phyloP scores from a whole-genome alignment of 2,888 invertebrate genomes.

The Heliothis peltigera region DNA sequence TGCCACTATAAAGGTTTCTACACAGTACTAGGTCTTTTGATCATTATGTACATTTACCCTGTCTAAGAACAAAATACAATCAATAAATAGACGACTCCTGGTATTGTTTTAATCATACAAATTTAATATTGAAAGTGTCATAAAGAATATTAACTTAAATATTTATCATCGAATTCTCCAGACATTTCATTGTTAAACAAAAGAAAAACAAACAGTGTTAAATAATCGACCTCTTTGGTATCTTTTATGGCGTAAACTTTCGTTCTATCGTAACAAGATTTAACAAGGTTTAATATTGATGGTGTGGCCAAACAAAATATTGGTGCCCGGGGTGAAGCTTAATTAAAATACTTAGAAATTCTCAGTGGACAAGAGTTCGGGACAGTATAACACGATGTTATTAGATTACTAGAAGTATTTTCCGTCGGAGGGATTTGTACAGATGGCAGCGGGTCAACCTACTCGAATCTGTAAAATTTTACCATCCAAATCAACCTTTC shows the following conservation, averaged over 20 bases:
- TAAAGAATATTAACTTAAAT: background rate
- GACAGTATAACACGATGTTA: slow-evolving; percentile 20
- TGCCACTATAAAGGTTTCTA: no score
- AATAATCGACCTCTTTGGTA: slow-evolving; percentile 9
- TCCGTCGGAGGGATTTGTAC: no score
- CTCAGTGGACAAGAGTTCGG: slow-evolving; percentile 33
- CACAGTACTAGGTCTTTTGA: no score
- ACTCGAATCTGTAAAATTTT: no score
- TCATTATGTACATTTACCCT: no score
- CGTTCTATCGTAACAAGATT: slow-evolving; percentile 35
- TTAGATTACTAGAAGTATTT: slow-evolving; percentile 24
- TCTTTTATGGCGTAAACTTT: slow-evolving; percentile 19
- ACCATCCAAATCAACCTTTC: no score
- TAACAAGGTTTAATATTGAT: slow-evolving; percentile 53
- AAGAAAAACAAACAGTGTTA: slow-evolving; percentile 19
- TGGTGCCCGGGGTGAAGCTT: slow-evolving; percentile 39
- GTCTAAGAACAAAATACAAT: no score
- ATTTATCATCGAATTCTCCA: background rate
- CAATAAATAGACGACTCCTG: no score
- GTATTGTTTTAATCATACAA: no score
- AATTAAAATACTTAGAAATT: slow-evolving; percentile 59
- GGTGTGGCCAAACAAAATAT: slow-evolving; percentile 54
- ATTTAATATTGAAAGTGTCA: no score
- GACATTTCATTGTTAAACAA: background rate
- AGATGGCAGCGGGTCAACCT: no score